A percentile compares a stretch with the other conserved stretches of the same genome.
phyloP scores from a whole-genome alignment of 2,113 vertebrate genomes.

The Chionomys nivalis region DNA sequence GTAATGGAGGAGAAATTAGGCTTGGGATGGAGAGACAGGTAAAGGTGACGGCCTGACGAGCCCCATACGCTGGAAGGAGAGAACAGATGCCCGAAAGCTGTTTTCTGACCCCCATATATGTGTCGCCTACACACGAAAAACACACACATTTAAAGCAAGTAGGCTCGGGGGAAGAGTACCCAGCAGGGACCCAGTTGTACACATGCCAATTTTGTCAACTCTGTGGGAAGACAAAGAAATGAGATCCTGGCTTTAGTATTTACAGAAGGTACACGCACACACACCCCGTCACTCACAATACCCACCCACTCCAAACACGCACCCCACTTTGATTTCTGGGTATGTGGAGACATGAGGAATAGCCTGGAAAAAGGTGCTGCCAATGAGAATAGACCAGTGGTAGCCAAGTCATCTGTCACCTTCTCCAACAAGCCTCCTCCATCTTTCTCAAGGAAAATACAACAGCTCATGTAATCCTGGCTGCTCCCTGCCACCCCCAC shows the following conservation, averaged over 20 bases:
- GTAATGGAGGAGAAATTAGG: not conserved
- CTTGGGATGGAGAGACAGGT: not conserved
- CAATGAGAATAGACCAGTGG: not conserved
- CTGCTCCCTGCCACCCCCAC: not conserved
- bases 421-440: not conserved
- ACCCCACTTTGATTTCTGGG: not conserved
- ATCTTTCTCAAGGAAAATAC: not conserved
- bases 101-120: not conserved
- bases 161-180: not conserved
- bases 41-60: not conserved
- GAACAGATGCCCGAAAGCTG: not conserved
- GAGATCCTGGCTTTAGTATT: not conserved
- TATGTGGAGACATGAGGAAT: not conserved
- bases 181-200: not conserved
- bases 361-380: not conserved
- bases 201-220: not conserved
- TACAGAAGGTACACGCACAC: not conserved
- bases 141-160: not conserved
- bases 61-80: too few relatives aligned
- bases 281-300: not conserved
- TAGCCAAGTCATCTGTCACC: not conserved
- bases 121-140: not conserved
- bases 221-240: not conserved
- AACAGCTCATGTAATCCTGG: not conserved
- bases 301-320: not conserved